Evolutionary conservation across 2,113 vertebrate species (phyloP).

Genomic region (Corythoichthys intestinalis): DNA sequence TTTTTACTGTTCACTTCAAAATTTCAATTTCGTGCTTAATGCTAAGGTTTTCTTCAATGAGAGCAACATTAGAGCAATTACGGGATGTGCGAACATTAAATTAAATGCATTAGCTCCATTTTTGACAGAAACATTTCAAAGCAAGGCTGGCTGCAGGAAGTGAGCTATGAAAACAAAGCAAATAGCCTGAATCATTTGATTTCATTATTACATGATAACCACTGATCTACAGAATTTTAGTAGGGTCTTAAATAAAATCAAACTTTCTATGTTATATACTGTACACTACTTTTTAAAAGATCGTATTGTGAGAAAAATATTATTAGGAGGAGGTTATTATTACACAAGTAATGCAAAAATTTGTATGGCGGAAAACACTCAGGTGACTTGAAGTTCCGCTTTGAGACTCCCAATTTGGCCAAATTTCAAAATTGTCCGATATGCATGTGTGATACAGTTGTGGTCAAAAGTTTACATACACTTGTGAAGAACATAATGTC

Average conservation of each 20-base stretch:
- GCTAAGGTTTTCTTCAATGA: conserved; percentile 82
- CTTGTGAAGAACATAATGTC: too few species aligned
- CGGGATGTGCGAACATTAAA: conserved; percentile 79
- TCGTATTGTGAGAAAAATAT: not conserved
- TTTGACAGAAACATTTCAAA: conserved; percentile 77
- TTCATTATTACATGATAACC: not conserved
- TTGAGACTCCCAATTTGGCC: too few species aligned
- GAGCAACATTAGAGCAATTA: conserved; percentile 89
- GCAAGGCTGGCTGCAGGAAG: conserved; percentile 69
- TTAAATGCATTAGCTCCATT: conserved; percentile 85
- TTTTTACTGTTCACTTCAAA: conserved; percentile 88
- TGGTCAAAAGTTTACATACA: too few species aligned
- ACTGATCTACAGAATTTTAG: not conserved
- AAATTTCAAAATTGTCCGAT: too few species aligned
- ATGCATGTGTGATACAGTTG: too few species aligned
- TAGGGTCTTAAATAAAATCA: not conserved
- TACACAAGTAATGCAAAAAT: not conserved
- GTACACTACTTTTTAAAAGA: not conserved
- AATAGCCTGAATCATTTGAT: conserved; percentile 24
- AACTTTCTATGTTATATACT: not conserved
- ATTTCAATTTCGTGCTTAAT: conserved; percentile 93
- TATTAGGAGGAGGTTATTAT: not conserved
- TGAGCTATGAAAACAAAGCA: conserved; percentile 39
- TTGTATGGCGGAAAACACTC: not conserved
- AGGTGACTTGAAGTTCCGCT: too few species aligned